phyloP scores from a whole-genome alignment of 1,140 invertebrate genomes.

The Tigriopus japonicus region DNA sequence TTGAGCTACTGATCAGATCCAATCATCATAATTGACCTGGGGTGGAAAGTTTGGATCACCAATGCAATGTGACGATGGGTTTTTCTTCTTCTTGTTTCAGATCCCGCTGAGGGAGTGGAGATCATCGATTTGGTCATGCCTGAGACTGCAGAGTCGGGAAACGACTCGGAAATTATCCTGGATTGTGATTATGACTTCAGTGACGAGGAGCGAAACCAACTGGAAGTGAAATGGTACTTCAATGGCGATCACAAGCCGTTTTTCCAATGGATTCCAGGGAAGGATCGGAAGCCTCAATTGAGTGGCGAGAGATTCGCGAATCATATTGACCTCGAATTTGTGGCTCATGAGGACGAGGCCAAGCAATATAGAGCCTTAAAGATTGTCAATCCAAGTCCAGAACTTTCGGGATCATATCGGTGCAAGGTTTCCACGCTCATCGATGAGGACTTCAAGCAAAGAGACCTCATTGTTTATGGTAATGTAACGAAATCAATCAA shows the following conservation, averaged over 20 bases:
- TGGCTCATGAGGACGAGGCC: slow-evolving; percentile 7
- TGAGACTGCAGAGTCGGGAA: too few relatives aligned
- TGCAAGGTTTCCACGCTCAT: slow-evolving; percentile 36
- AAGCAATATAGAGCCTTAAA: slow-evolving; percentile 44
- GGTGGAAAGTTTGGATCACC: too few relatives aligned
- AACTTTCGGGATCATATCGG: slow-evolving; percentile 51
- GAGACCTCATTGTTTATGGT: slow-evolving; percentile 11
- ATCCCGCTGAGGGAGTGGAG: too few relatives aligned
- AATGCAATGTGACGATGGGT: too few relatives aligned
- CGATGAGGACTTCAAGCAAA: slow-evolving; percentile 8
- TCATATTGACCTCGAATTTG: slow-evolving; percentile 4
- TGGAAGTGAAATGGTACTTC: slow-evolving; percentile 24
- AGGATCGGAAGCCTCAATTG: slow-evolving; percentile 16
- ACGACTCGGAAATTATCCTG: too few relatives aligned
- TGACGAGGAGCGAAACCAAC: slow-evolving; percentile 6
- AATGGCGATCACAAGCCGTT: slow-evolving; percentile 40
- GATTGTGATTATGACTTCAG: not conserved
- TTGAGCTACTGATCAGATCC: too few relatives aligned
- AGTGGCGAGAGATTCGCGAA: slow-evolving; percentile 3
- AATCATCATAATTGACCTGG: too few relatives aligned
- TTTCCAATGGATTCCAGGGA: slow-evolving; percentile 54
- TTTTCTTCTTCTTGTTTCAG: too few relatives aligned
- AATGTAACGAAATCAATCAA: too few relatives aligned
- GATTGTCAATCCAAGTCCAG: slow-evolving; percentile 45
- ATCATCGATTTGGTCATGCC: too few relatives aligned